Evolutionary conservation across 2,888 invertebrate genomes (phyloP).

Genomic region (Rhagophthalmus giganteus): DNA sequence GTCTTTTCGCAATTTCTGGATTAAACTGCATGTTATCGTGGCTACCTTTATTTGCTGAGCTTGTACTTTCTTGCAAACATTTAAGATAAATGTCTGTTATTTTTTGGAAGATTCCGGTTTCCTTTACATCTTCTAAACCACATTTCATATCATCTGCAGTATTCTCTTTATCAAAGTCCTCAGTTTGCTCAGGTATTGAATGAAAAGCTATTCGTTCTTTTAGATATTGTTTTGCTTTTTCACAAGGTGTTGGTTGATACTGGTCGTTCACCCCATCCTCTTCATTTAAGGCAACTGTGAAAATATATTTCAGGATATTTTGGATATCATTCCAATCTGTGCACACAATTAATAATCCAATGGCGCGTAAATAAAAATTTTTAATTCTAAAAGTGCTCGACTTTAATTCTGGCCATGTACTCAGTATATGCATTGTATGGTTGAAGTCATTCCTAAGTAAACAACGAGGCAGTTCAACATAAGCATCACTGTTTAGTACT

Average conservation of each 20-base stretch:
- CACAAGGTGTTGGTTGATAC: neutral
- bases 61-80: neutral
- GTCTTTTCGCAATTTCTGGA: slow-evolving; percentile 2
- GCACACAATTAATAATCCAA: too few species aligned
- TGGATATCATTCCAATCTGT: slow-evolving; percentile 5
- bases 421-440: slow-evolving; percentile 1
- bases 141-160: too few species aligned
- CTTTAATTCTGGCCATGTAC: slow-evolving; percentile 3
- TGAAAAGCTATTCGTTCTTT: slow-evolving; percentile 2
- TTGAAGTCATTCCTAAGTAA: slow-evolving; percentile 3
- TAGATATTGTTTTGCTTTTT: slow-evolving; percentile 4
- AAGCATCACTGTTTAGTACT: neutral
- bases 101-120: neutral
- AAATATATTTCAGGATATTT: slow-evolving; percentile 1
- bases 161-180: too few species aligned
- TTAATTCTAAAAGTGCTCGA: too few species aligned
- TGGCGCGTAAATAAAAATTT: too few species aligned
- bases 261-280: neutral
- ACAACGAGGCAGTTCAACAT: slow-evolving; percentile 2
- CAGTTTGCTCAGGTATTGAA: too few species aligned
- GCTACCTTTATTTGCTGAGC: neutral
- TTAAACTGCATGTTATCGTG: slow-evolving; percentile 1
- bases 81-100: neutral
- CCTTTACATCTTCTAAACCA: too few species aligned
- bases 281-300: slow-evolving; percentile 2